These are phyloP conservation scores for Trachelipus rathkii DNA, from an alignment of 1,140 invertebrate genomes.

Conservation along the genomic window DNA sequence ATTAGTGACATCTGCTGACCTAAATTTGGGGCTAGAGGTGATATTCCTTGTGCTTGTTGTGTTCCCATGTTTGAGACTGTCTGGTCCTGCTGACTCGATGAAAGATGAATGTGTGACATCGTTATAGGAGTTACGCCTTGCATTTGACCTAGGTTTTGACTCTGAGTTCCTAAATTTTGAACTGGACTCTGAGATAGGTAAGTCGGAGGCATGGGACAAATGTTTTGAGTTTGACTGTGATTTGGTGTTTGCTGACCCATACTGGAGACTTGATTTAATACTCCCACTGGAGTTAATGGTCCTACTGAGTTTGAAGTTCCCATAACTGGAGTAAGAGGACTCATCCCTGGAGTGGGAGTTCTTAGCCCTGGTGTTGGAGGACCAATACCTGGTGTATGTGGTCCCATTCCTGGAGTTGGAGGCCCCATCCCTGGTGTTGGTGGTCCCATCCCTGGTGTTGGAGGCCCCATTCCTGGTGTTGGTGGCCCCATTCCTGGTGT, in stretches of 20 bases:
- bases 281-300: background rate
- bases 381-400: background rate
- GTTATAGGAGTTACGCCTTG: background rate
- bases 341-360: background rate
- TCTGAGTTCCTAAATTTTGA: conserved; percentile 1
- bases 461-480: conserved; percentile 1
- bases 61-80: background rate
- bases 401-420: background rate
- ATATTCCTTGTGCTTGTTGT: background rate
- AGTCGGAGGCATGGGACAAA: background rate
- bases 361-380: background rate
- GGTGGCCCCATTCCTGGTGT: background rate
- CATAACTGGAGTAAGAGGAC: background rate
- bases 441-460: background rate
- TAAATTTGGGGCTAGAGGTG: background rate
- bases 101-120: background rate
- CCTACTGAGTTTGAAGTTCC: background rate
- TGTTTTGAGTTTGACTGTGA: background rate
- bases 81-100: background rate
- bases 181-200: background rate
- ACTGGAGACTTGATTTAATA: background rate
- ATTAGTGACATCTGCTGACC: background rate
- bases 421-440: background rate
- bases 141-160: background rate
- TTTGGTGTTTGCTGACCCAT: background rate